Evolutionary conservation across 2,113 vertebrate species (phyloP).

Genomic region (Lampris megalopsis): DNA sequence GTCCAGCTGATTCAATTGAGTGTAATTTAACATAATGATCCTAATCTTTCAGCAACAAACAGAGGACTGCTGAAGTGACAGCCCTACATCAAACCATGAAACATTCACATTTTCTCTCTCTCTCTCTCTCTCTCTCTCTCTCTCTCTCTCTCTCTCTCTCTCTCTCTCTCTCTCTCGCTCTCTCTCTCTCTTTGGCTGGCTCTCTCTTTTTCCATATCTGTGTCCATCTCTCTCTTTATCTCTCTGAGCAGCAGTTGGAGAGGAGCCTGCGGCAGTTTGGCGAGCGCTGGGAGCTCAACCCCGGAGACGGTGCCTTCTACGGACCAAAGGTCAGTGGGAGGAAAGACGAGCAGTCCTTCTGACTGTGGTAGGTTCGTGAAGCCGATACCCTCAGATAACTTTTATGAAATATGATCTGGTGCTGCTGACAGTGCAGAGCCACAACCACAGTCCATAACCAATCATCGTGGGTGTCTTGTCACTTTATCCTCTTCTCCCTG

Average conservation of each 20-base stretch:
- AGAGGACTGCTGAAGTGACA: neutral
- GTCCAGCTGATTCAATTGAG: slow-evolving; percentile 47
- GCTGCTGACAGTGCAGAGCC: too few relatives aligned
- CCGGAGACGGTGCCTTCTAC: slow-evolving; percentile 93
- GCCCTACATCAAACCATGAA: too few relatives aligned
- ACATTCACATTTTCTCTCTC: too few relatives aligned
- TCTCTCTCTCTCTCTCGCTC: neutral
- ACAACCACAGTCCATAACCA: too few relatives aligned
- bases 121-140: too few relatives aligned
- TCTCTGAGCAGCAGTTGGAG: slow-evolving; percentile 84
- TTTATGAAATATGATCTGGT: too few relatives aligned
- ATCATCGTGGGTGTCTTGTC: too few relatives aligned
- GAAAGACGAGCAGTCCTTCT: neutral
- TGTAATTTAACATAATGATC: slow-evolving; percentile 49
- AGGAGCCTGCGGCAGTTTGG: slow-evolving; percentile 86
- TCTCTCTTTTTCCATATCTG: neutral
- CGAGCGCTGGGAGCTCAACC: slow-evolving; percentile 88
- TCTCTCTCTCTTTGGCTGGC: neutral
- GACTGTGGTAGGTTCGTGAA: neutral
- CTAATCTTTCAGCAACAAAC: slow-evolving; percentile 9
- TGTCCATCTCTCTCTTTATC: slow-evolving; percentile 36
- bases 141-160: too few relatives aligned
- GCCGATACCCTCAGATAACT: neutral
- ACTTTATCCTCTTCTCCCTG: neutral
- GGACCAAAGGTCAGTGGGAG: slow-evolving; percentile 90